Evolutionary conservation across 2,113 vertebrate species (phyloP), one percentile per base, ranked within the genome.

Genomic region (Sula dactylatra): DNA sequence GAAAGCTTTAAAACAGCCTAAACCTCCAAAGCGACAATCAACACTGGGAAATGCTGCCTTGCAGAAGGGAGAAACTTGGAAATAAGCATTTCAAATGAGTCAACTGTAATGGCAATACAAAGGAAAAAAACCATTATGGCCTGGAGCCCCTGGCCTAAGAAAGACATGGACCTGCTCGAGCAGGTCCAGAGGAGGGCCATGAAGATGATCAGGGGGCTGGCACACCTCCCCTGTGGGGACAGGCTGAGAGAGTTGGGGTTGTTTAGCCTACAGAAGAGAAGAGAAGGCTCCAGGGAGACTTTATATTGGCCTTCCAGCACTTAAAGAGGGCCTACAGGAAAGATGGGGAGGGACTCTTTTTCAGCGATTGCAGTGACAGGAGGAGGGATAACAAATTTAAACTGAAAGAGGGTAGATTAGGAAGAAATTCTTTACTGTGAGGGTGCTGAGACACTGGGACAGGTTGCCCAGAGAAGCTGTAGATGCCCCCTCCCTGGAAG

Each of bases 1-100:
- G 20, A 70, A 69, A 83, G 19, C 13, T 90, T 70, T 62, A 31
- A n/a, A 62, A 21, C 27, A 69, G 64, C 16, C 42, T 25, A 36
- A 9, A 42, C 17, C 34, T 49, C 54, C 49, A 49, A 56, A 71
- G 56, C 0, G 0, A 38, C 38, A 56, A 9, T 4, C 1, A 1
- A 42, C 40, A 54, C 25, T 10, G 32, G n/a, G 42, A n/a, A 90
- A 36, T 13, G 27, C 50, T 65, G 73, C 65, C 44, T 36, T 44
- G 21, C 21, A 50, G 66, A 64, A 65, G 17, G 29, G 12, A 42
- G 64, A 38, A 27, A 22, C 20, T 70, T 55, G 22, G 47, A 69
- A 67, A 55, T 54, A 62, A 32, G 13, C 1, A 0, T 62, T 82
- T 62, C 47, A n/a, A 71, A n/a, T 50, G 14, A 72, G 32, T 59